Evolutionary conservation across 2,888 invertebrate genomes (phyloP).

Genomic region (Tenthredo livida): DNA sequence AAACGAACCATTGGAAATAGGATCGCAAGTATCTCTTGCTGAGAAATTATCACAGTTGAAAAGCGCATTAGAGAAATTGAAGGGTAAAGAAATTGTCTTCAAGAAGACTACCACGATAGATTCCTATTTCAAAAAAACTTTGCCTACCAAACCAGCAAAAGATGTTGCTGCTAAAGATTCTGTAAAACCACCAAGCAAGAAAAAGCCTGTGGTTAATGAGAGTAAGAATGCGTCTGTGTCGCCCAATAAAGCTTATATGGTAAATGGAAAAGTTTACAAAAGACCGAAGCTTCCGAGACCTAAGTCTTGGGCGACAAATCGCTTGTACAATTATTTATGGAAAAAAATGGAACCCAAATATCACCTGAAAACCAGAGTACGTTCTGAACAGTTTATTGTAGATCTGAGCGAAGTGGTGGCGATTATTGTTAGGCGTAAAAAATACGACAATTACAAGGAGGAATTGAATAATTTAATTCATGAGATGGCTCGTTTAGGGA

Average conservation of each 20-base stretch:
- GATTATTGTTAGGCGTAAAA: slow-evolving; percentile 62
- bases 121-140: slow-evolving; percentile 21
- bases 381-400: slow-evolving; percentile 68
- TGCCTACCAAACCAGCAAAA: not conserved
- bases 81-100: slow-evolving; percentile 22
- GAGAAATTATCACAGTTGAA: slow-evolving; percentile 13
- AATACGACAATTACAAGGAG: slow-evolving; percentile 65
- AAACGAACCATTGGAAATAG: not conserved
- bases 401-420: slow-evolving; percentile 60
- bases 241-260: slow-evolving; percentile 67
- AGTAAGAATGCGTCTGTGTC: slow-evolving; percentile 46
- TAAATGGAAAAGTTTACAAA: slow-evolving; percentile 71
- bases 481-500: slow-evolving; percentile 68
- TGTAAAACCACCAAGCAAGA: not conserved
- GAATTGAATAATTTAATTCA: slow-evolving; percentile 66
- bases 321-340: slow-evolving; percentile 70
- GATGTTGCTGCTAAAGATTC: slow-evolving; percentile 2
- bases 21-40: not conserved
- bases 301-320: slow-evolving; percentile 69
- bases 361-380: slow-evolving; percentile 61
- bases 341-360: slow-evolving; percentile 68
- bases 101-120: slow-evolving; percentile 25
- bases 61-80: slow-evolving; percentile 29
- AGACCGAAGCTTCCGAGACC: slow-evolving; percentile 68
- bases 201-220: not conserved